These are phyloP conservation scores for Nematolebias whitei DNA, from an alignment of 2,113 vertebrate species.

Conservation along the genomic window DNA sequence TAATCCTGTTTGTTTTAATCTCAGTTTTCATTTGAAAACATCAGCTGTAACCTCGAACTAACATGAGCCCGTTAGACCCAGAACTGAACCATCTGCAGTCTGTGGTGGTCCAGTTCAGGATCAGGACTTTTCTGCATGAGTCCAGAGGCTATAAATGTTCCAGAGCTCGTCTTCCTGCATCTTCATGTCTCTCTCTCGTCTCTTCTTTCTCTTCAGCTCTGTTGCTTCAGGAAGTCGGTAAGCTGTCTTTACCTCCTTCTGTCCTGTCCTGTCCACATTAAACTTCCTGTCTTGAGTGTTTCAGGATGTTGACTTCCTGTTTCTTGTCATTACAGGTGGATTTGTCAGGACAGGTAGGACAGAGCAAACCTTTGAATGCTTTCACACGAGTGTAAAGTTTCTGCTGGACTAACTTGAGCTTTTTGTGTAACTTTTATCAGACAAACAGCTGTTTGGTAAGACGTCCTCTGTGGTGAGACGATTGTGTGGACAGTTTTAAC, in stretches of 20 bases:
- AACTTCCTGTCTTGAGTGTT: neutral
- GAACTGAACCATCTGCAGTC: neutral
- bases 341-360: conserved; percentile 60
- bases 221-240: conserved; percentile 72
- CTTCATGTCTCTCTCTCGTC: conserved; percentile 12
- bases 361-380: neutral
- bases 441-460: conserved; percentile 56
- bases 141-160: too few species aligned
- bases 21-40: neutral
- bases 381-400: neutral
- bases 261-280: neutral
- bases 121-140: too few species aligned
- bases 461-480: neutral
- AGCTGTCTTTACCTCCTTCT: conserved; percentile 2
- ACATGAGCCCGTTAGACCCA: neutral
- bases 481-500: conserved; percentile 10
- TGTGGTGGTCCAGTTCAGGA: too few species aligned
- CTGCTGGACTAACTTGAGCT: conserved; percentile 6
- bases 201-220: conserved; percentile 56
- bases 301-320: neutral
- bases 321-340: conserved; percentile 53
- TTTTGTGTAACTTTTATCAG: conserved; percentile 24
- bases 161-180: conserved; percentile 48
- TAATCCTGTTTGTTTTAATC: neutral
- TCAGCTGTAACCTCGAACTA: neutral